phyloP scores from a whole-genome alignment of 2,888 invertebrate species.

The Muscina levida region DNA sequence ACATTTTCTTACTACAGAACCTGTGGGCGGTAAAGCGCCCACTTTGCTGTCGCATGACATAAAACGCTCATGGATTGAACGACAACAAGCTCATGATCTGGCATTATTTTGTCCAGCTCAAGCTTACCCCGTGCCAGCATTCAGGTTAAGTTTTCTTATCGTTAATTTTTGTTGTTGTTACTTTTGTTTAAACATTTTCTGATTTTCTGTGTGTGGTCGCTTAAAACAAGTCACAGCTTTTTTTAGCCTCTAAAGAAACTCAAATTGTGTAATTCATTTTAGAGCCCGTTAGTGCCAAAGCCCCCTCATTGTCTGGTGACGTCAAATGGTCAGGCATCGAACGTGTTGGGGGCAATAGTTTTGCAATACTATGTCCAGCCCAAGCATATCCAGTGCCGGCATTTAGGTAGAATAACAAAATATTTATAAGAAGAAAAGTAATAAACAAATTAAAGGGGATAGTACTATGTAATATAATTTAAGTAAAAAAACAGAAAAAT shows the following conservation, averaged over 20 bases:
- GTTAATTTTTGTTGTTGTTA: not conserved
- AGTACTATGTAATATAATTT: no score
- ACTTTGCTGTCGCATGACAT: constrained; percentile 81
- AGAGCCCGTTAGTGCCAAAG: constrained; percentile 87
- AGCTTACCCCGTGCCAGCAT: constrained; percentile 86
- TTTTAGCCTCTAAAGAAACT: constrained; percentile 3
- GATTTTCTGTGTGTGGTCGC: not conserved
- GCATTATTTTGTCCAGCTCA: constrained; percentile 88
- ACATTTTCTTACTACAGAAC: constrained; percentile 65
- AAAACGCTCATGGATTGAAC: constrained; percentile 81
- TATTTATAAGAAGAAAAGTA: not conserved
- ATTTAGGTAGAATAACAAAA: constrained; percentile 86
- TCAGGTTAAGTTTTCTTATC: constrained; percentile 81
- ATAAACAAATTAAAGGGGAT: not conserved
- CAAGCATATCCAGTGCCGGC: constrained; percentile 86
- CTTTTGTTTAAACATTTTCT: constrained; percentile 9
- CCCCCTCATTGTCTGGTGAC: constrained; percentile 86
- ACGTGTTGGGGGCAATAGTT: constrained; percentile 73
- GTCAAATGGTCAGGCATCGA: constrained; percentile 85
- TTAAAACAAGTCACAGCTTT: constrained; percentile 4
- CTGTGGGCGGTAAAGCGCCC: constrained; percentile 81
- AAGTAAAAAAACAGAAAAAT: no score
- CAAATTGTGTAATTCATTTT: constrained; percentile 62
- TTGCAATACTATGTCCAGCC: constrained; percentile 85
- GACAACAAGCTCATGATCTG: constrained; percentile 83